Percentiles rank a stretch among this genome's conserved stretches.
Conservation (phyloP, 2,797 vertebrate genomes). For the Phyllotis vaccarum region DNA sequence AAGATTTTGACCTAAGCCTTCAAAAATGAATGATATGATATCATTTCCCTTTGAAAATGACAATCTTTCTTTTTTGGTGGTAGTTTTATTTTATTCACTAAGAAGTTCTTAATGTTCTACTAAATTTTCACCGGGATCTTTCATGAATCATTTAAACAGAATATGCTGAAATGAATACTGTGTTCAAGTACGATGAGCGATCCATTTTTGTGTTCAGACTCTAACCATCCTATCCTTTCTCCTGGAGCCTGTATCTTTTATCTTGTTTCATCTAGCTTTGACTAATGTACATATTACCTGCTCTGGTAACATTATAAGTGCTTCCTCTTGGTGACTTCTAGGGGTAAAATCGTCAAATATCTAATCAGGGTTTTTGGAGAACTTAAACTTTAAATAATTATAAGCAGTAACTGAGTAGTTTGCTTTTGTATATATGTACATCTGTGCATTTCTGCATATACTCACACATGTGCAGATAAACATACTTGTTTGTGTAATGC, state of each 20-base stretch:
- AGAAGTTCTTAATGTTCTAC: neutral
- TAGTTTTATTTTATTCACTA: neutral
- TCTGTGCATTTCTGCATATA: neutral
- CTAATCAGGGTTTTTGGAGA: neutral
- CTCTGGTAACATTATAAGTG: neutral
- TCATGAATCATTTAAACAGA: neutral
- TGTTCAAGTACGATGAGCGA: neutral
- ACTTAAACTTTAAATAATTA: conserved; percentile 4
- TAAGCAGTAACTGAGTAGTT: neutral
- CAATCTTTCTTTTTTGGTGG: neutral
- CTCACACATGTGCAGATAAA: too few relatives aligned
- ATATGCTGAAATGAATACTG: neutral
- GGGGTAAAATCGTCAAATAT: neutral
- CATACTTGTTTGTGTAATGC: neutral
- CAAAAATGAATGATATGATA: neutral
- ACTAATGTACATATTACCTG: neutral
- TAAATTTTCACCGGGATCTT: neutral
- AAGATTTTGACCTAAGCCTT: conserved; percentile 12
- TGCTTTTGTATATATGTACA: neutral
- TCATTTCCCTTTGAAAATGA: neutral
- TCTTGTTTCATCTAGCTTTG: neutral
- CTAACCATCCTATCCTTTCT: neutral
- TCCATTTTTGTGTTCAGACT: neutral
- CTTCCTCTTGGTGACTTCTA: neutral
- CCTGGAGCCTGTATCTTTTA: neutral